Base-by-base conservation (phyloP, 2,888 invertebrate species). In the Xanthorhoe spadicearia region DNA sequence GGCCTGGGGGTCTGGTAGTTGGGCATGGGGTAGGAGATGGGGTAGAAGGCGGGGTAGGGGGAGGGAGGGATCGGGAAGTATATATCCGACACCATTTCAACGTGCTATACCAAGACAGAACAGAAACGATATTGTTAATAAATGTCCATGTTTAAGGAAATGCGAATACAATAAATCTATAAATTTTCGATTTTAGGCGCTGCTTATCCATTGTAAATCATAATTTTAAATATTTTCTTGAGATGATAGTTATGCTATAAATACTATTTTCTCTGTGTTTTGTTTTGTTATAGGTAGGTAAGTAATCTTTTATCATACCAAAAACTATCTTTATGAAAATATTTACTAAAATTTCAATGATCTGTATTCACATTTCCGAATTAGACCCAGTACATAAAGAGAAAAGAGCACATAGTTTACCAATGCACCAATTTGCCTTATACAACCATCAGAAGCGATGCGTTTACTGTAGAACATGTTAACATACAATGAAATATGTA, bases 11-110 rank as follows among this genome's bases (percentile, higher is more conserved):
- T 55, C 17, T 68, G 70, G 50, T 73, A 71, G 23, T 69, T 69
- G 3, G 59, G 70, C 74, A 93, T 85, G 32, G 93, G 94, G 78
- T 91, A 89, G 73, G 89, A 91, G 63, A 89, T 88, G 35, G 87
- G 92, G 76, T 92, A 88, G 77, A 90, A 87, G 78, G 92, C 88
- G 55, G 93, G 89, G 79, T 89, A 90, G 0, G 90, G 87, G 70
- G 92, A 90, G 52, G 90, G 88, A 19, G 92, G 90, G 73, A 93
- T 87, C 19, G 95, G 95, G 80, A 95, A 95, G 92, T 95, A 96
- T 86, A 96, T 94, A 91, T 96, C 96, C 94, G 96, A 95, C 94
- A 95, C 95, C 94, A 96, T 94, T 94, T 96, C 95, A 94, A 95
- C 94, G 90, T 95, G 96, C 96, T 95, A 94, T 92, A 93, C 89